phyloP scores from a whole-genome alignment of 2,113 vertebrate genomes.

The Philantomba maxwellii region DNA sequence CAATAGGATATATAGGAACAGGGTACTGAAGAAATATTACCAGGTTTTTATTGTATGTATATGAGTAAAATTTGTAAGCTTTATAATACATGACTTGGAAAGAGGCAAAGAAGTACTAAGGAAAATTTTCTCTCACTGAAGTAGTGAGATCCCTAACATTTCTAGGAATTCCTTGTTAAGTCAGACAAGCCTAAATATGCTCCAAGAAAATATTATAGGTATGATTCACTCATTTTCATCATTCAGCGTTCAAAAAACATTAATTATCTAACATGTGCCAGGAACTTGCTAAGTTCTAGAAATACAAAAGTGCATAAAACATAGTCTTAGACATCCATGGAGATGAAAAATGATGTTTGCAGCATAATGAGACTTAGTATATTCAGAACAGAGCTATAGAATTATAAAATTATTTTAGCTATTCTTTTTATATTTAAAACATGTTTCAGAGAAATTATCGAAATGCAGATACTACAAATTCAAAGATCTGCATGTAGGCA shows the following conservation, averaged over 20 bases:
- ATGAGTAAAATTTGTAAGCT: background rate
- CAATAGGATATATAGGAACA: background rate
- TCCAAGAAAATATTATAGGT: background rate
- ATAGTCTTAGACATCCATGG: background rate
- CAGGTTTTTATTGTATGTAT: background rate
- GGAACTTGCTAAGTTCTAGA: background rate
- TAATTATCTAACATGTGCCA: background rate
- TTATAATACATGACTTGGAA: background rate
- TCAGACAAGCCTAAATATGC: background rate
- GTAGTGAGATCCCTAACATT: background rate
- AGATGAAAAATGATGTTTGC: background rate
- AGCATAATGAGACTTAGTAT: background rate
- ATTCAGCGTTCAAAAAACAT: background rate
- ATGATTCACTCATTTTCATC: background rate
- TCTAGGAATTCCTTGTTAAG: background rate
- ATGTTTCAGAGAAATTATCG: background rate
- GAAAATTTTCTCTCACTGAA: background rate
- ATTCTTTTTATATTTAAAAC: slow-evolving; percentile 3
- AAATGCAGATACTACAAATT: background rate
- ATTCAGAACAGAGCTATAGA: background rate
- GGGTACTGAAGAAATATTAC: background rate
- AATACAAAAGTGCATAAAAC: background rate
- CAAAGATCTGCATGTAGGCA: background rate
- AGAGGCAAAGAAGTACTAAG: background rate
- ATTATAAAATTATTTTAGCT: background rate